Evolutionary conservation across 2,797 vertebrate species (phyloP).

Genomic region (Gobionotothen gibberifrons): DNA sequence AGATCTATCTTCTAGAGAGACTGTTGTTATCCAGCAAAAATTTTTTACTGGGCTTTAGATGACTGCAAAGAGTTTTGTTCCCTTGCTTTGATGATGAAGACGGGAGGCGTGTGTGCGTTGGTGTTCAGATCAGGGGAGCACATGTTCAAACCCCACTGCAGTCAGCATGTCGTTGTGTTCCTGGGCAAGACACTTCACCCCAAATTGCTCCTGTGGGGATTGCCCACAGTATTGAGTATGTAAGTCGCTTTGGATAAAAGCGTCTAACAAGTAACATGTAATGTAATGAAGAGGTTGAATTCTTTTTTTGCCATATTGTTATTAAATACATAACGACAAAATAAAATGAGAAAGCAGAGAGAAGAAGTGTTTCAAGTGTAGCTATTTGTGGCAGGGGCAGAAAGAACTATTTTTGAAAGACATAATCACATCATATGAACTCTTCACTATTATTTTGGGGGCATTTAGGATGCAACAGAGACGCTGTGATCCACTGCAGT

Average conservation of each 20-base stretch:
- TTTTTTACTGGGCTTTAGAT: neutral
- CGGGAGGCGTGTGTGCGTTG: no score
- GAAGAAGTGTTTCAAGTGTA: neutral
- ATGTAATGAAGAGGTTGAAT: neutral
- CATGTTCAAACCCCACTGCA: no score
- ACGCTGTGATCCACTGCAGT: conserved; percentile 22
- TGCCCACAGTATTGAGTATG: no score
- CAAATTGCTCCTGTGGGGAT: no score
- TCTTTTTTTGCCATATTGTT: neutral
- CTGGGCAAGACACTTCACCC: no score
- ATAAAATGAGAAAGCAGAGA: neutral
- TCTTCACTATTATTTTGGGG: conserved; percentile 8
- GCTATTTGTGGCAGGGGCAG: neutral
- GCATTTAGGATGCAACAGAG: conserved; percentile 17
- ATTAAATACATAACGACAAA: neutral
- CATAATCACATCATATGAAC: conserved; percentile 25
- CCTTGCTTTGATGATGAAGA: neutral
- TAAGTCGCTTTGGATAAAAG: no score
- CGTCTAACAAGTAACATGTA: no score
- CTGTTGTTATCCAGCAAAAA: neutral
- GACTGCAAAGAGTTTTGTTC: neutral
- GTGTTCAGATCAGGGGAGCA: no score
- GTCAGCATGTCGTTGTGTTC: no score
- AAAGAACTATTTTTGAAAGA: conserved; percentile 32
- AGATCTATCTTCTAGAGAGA: neutral